Conservation (phyloP, 2,888 invertebrate genomes). For the Formica aserva region DNA sequence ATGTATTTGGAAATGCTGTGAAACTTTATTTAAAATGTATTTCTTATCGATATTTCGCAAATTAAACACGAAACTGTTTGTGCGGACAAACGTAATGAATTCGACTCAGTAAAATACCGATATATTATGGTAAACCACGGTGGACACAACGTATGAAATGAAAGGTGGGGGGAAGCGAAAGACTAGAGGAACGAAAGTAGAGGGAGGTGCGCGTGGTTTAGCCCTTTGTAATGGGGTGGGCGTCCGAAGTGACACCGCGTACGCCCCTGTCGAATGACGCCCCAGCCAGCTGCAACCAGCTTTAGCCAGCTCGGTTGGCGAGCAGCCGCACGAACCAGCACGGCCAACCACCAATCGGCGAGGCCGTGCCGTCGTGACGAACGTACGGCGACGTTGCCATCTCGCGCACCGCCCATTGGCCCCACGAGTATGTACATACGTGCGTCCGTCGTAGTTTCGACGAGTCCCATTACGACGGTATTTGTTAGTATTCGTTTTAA, state of each 20-base stretch:
- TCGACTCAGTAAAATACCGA: background rate
- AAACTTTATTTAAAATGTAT: background rate
- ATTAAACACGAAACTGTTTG: background rate
- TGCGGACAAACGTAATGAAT: background rate
- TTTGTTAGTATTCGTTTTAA: conserved; percentile 71
- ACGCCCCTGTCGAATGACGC: conserved; percentile 79
- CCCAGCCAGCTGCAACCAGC: conserved; percentile 29
- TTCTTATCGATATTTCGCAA: background rate
- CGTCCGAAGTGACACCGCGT: conserved; percentile 78
- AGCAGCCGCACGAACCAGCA: conserved; percentile 19
- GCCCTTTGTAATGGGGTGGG: conserved; percentile 79
- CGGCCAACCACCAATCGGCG: conserved; percentile 71
- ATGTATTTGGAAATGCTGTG: background rate
- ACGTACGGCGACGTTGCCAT: conserved; percentile 84
- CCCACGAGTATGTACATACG: background rate
- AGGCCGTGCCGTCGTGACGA: conserved; percentile 53
- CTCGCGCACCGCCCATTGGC: conserved; percentile 82
- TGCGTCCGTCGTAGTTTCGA: background rate
- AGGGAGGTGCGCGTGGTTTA: conserved; percentile 72
- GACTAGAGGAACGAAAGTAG: conserved; percentile 75
- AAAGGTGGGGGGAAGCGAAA: conserved; percentile 68
- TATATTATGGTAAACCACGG: background rate
- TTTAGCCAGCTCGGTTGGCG: conserved; percentile 50
- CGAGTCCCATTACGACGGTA: conserved; percentile 64
- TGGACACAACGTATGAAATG: background rate